These are phyloP conservation scores for Chlorodrepanis virens DNA, from an alignment of 2,113 vertebrate genomes.

Conservation along the genomic window DNA sequence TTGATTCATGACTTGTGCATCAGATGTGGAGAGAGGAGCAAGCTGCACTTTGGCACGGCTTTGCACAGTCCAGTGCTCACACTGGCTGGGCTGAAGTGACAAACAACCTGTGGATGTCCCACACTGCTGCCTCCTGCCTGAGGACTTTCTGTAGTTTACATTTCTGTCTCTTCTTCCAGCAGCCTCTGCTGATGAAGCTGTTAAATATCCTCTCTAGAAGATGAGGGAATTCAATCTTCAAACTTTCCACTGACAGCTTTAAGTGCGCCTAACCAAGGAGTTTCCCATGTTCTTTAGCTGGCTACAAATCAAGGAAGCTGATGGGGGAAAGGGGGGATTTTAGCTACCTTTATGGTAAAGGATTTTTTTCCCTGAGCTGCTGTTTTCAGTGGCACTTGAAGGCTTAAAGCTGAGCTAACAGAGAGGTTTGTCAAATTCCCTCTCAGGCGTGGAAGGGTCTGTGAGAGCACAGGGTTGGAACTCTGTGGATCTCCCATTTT, in stretches of 20 bases:
- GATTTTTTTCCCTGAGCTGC: neutral
- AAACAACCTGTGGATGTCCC: neutral
- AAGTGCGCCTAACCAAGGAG: constrained; percentile 14
- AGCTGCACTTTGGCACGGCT: neutral
- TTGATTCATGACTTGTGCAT: neutral
- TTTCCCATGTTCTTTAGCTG: constrained; percentile 12
- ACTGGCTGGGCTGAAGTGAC: neutral
- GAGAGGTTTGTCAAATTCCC: neutral
- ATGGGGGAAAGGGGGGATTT: neutral
- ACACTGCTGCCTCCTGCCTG: neutral
- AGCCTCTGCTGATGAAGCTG: neutral
- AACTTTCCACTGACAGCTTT: constrained; percentile 29
- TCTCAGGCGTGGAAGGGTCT: neutral
- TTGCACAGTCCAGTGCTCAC: neutral
- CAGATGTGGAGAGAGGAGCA: neutral
- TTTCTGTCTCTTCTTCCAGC: neutral
- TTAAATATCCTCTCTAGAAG: neutral
- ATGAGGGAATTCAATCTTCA: constrained; percentile 13
- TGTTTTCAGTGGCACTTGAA: neutral
- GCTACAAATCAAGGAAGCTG: neutral
- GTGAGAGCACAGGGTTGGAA: neutral
- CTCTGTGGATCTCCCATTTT: neutral
- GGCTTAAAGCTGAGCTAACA: neutral
- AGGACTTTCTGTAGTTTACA: neutral
- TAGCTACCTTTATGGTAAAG: neutral